phyloP scores from a whole-genome alignment of 1,140 invertebrate species.

The Spodoptera frugiperda region DNA sequence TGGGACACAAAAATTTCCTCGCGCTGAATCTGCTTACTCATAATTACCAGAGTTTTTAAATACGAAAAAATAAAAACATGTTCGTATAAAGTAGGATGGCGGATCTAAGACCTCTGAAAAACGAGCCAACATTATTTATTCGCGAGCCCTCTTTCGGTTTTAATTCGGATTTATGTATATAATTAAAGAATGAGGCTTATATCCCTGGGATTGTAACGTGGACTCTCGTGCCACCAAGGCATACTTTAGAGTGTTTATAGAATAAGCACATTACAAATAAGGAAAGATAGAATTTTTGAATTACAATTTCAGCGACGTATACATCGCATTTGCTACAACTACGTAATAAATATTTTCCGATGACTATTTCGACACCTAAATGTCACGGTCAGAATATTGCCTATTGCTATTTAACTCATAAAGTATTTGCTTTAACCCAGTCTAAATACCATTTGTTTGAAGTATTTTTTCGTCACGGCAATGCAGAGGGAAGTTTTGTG shows the following conservation, averaged over 20 bases:
- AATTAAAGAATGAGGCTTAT: slow-evolving; percentile 78
- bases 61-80: slow-evolving; percentile 74
- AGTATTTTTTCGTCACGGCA: neutral
- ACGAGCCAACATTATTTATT: slow-evolving; percentile 80
- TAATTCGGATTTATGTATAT: slow-evolving; percentile 82
- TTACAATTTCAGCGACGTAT: neutral
- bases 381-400: too few species aligned
- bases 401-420: too few species aligned
- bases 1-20: slow-evolving; percentile 54
- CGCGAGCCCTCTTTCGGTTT: slow-evolving; percentile 73
- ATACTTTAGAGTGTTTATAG: neutral
- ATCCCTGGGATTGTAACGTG: slow-evolving; percentile 51
- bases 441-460: too few species aligned
- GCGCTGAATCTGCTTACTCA: slow-evolving; percentile 67
- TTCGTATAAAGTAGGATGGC: slow-evolving; percentile 70
- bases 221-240: neutral
- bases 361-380: too few species aligned
- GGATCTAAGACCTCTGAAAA: slow-evolving; percentile 81
- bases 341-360: too few species aligned
- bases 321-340: too few species aligned
- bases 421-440: too few species aligned
- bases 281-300: neutral
- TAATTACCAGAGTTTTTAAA: slow-evolving; percentile 78
- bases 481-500: neutral
- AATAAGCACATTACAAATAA: neutral